Percentiles rank a stretch among this genome's conserved stretches.
Conservation (phyloP, 2,113 vertebrate genomes). For the Cervus canadensis region DNA sequence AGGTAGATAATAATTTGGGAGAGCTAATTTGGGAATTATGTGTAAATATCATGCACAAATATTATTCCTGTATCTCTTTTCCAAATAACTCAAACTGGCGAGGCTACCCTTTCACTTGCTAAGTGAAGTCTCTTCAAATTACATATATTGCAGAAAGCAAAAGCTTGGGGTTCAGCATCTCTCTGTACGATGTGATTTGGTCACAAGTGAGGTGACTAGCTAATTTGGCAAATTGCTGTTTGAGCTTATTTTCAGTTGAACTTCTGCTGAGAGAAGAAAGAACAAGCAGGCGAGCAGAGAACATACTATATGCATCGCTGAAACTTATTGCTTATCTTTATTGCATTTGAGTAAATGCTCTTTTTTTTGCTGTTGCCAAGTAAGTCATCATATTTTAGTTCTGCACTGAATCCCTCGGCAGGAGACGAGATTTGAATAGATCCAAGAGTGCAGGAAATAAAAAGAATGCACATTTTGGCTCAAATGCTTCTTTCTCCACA, state of each 20-base stretch:
- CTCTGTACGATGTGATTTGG: constrained; percentile 55
- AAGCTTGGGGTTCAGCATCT: constrained; percentile 56
- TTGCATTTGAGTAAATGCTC: constrained; percentile 77
- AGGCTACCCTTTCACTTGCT: neutral
- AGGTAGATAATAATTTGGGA: neutral
- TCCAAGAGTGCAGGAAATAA: constrained; percentile 58
- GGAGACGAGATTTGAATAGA: constrained; percentile 65
- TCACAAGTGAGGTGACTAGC: constrained; percentile 64
- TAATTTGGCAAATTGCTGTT: constrained; percentile 64
- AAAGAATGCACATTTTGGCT: constrained; percentile 48
- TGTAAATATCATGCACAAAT: neutral
- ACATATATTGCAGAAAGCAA: neutral
- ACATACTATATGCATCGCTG: constrained; percentile 75
- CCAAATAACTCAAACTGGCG: neutral
- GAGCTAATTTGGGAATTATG: neutral
- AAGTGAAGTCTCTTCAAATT: constrained; percentile 9
- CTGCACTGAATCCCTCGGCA: constrained; percentile 72
- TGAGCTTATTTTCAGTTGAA: constrained; percentile 57
- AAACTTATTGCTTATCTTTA: constrained; percentile 79
- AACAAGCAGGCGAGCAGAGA: constrained; percentile 68
- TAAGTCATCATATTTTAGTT: constrained; percentile 80
- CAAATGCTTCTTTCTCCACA: neutral
- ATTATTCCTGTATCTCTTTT: neutral
- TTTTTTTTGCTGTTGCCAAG: constrained; percentile 75
- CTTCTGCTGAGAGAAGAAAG: constrained; percentile 76